phyloP scores from a whole-genome alignment of 2,888 invertebrate species.

The Andrena camellia region DNA sequence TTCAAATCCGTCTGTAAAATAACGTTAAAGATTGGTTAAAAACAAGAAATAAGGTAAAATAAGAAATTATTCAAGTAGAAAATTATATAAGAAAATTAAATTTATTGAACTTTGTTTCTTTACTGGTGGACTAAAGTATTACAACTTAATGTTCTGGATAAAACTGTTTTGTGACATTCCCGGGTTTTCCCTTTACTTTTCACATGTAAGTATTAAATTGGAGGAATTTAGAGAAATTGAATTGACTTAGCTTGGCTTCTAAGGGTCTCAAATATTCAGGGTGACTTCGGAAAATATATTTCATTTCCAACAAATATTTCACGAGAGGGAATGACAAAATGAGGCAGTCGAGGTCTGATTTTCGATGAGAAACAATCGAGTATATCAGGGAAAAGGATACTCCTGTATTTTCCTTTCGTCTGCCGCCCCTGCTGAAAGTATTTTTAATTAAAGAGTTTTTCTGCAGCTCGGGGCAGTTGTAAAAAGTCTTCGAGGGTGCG shows the following conservation, averaged over 20 bases:
- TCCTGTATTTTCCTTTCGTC: constrained; percentile 29
- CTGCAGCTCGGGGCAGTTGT: constrained; percentile 42
- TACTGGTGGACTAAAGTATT: too few species aligned
- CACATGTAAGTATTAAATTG: not conserved
- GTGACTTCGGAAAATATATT: not conserved
- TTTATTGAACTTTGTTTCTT: too few species aligned
- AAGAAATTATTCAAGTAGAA: too few species aligned
- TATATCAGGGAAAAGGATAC: not conserved
- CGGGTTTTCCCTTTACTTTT: not conserved
- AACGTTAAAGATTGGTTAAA: too few species aligned
- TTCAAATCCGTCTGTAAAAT: too few species aligned
- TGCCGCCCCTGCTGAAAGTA: constrained; percentile 26
- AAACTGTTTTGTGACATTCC: too few species aligned
- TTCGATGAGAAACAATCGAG: not conserved
- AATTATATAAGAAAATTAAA: too few species aligned
- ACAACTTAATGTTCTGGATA: too few species aligned
- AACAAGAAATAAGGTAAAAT: too few species aligned
- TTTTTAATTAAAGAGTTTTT: constrained; percentile 59
- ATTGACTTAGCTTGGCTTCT: too few species aligned
- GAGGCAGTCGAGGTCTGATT: not conserved
- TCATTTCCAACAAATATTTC: not conserved
- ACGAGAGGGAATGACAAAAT: constrained; percentile 2
- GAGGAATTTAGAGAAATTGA: not conserved
- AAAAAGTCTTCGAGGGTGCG: constrained; percentile 40
- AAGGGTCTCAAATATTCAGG: too few species aligned